A percentile compares a stretch with the other conserved stretches of the same genome.
phyloP scores from a whole-genome alignment of 2,113 vertebrate genomes.

The Phainopepla nitens region DNA sequence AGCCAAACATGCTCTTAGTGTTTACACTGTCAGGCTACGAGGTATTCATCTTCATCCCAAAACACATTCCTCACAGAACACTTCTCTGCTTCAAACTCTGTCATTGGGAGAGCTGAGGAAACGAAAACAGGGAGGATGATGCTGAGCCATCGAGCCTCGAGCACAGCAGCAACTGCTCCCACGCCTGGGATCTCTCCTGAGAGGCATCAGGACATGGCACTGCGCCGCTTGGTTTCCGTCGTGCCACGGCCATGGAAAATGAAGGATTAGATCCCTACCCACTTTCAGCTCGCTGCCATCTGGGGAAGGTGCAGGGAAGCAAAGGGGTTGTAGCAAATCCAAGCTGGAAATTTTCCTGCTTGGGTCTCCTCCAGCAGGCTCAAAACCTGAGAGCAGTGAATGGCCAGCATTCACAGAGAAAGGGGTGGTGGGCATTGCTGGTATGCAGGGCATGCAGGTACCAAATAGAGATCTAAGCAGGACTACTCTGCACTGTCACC shows the following conservation, averaged over 20 bases:
- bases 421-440: not conserved
- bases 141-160: not conserved
- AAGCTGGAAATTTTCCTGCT: not conserved
- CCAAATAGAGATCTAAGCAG: not conserved
- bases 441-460: not conserved
- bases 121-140: not conserved
- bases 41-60: slow-evolving; percentile 48
- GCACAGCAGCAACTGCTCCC: not conserved
- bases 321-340: not conserved
- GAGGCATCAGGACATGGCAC: not conserved
- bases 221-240: not conserved
- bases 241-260: not conserved
- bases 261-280: not conserved
- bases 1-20: slow-evolving; percentile 38
- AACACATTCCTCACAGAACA: slow-evolving; percentile 55
- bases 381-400: not conserved
- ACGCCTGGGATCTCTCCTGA: not conserved
- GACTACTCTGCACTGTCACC: not conserved
- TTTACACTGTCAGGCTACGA: not conserved
- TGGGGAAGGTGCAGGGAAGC: not conserved
- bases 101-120: not conserved
- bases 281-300: not conserved
- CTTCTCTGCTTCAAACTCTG: not conserved
- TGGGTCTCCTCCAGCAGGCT: not conserved
- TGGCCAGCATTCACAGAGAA: not conserved